A percentile compares a stretch with the other conserved stretches of the same genome.
phyloP scores from a whole-genome alignment of 2,888 invertebrate species.

The Diplolepis rosae region DNA sequence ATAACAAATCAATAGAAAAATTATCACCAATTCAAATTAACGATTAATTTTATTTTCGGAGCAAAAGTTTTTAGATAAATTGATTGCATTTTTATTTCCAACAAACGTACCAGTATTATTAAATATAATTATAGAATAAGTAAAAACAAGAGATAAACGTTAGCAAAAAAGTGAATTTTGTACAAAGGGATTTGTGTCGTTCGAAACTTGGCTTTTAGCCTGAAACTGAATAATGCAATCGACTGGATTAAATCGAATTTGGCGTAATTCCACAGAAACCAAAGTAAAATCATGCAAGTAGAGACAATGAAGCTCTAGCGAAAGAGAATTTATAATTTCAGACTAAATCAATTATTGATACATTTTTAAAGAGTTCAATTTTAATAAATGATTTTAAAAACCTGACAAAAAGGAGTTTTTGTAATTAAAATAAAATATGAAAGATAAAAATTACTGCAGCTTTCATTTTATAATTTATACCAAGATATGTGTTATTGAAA shows the following conservation, averaged over 20 bases:
- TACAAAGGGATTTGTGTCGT: constrained; percentile 13
- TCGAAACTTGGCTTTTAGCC: constrained; percentile 41
- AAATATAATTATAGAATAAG: not conserved
- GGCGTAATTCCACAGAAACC: constrained; percentile 37
- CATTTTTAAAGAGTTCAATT: too few relatives aligned
- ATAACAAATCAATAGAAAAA: too few relatives aligned
- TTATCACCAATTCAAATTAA: too few relatives aligned
- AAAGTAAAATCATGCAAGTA: not conserved
- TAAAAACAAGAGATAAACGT: not conserved
- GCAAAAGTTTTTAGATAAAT: not conserved
- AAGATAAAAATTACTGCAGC: too few relatives aligned
- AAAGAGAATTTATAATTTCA: not conserved
- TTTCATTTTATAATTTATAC: too few relatives aligned
- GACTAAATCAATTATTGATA: too few relatives aligned
- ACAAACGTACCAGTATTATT: too few relatives aligned
- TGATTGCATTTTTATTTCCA: not conserved
- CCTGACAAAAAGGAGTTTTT: too few relatives aligned
- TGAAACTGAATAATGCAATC: constrained; percentile 41
- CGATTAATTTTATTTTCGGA: not conserved
- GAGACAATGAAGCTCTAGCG: not conserved
- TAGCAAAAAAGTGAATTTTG: not conserved
- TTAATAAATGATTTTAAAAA: too few relatives aligned
- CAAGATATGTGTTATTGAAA: too few relatives aligned
- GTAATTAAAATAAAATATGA: too few relatives aligned
- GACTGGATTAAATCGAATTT: constrained; percentile 40